phyloP scores from a whole-genome alignment of 2,888 invertebrate genomes.

The Agrotis clavis region DNA sequence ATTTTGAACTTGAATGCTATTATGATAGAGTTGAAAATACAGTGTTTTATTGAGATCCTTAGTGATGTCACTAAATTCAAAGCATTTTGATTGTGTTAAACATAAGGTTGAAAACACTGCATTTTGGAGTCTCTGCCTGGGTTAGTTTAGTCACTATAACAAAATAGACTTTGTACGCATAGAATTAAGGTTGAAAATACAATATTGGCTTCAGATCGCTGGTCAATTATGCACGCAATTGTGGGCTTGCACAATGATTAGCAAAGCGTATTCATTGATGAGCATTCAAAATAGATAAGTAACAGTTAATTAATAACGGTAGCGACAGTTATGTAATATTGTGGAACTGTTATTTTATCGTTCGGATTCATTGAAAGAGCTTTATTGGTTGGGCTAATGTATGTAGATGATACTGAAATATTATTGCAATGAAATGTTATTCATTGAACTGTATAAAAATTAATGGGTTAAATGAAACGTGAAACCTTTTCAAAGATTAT shows the following conservation, averaged over 20 bases:
- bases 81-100: background rate
- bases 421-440: constrained; percentile 1
- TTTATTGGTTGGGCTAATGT: constrained; percentile 1
- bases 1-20: constrained; percentile 12
- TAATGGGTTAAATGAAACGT: background rate
- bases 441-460: constrained; percentile 8
- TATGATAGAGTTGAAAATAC: background rate
- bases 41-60: constrained; percentile 3
- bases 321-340: constrained; percentile 30
- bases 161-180: too few species aligned
- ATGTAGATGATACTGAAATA: background rate
- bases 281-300: constrained; percentile 56
- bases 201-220: constrained; percentile 8
- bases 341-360: background rate
- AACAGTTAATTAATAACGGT: constrained; percentile 18
- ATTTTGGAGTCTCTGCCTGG: background rate
- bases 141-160: too few species aligned
- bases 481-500: too few species aligned
- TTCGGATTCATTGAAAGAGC: constrained; percentile 27
- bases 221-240: constrained; percentile 59
- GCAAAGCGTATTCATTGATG: constrained; percentile 61
- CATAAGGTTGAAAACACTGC: background rate
- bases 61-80: constrained; percentile 10
- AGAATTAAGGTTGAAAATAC: constrained; percentile 23
- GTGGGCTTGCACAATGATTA: constrained; percentile 57